Base-by-base conservation (phyloP, 2,888 invertebrate genomes). In the Teleogryllus oceanicus region DNA sequence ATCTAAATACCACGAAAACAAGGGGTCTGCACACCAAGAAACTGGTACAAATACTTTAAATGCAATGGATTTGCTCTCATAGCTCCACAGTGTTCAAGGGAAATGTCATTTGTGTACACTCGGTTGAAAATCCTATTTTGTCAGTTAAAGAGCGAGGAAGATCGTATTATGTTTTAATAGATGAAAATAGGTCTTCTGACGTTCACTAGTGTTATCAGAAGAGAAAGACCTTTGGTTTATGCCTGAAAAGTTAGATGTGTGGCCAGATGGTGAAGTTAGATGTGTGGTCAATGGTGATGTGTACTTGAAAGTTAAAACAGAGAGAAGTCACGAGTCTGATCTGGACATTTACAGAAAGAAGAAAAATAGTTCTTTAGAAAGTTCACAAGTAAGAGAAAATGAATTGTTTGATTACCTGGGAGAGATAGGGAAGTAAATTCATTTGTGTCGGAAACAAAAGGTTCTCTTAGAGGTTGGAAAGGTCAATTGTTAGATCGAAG, bases 401-500 rank as follows among this genome's bases (percentile, higher is more conserved):
- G 78, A 78, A 2, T 49, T 78, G 24, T 74, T 51, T 18, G 11
- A 49, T 21, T 76, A 37, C n/a, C 50, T 76, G 74, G 74, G 21
- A 21, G 74, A 76, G 76, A 74, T 13, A 78, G 24, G 51, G 76
- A 78, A 62, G 50, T 24, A 78, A 78, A 49, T 3, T 62, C 62
- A 62, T 13, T 16, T 13, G 62, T 5, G 3, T 5, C 5, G 2
- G 62, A 3, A 2, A 18, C 62, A 16, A 8, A 18, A 16, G 2
- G 13, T 62, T 62, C 62, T 16, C 10, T 62, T 16, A 62, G 4
- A 49, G 18, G 75, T 24, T 49, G 50, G 79, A 80, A 50, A 76
- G 78, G 12, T 78, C 76, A 4, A 81, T 78, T 51, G 81, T 81
- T 11, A 75, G 81, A 8, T 82, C 82, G 2, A 81, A 80, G 75